Evolutionary conservation across 2,888 invertebrate species (phyloP), one percentile per base, ranked within the genome.

Genomic region (Petrophora chlorosata): DNA sequence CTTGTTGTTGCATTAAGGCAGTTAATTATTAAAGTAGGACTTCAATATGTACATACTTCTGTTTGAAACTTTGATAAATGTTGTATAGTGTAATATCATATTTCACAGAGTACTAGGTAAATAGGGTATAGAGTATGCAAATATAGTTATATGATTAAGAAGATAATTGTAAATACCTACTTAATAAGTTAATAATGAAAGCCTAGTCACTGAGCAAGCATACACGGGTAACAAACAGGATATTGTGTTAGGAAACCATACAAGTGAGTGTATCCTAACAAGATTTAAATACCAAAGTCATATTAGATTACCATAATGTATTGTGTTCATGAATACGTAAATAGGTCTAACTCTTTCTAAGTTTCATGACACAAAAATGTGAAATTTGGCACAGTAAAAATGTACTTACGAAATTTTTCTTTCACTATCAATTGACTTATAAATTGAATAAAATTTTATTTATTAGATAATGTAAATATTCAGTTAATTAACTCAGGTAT

Each of bases 251-350:
- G 56, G 85, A 74, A 86, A 55, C 85, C 87, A 74, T 80, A 85
- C 71, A 84, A 82, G 76, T 81, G 66, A 63, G 65, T 53, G 16
- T 70, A 65, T 67, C 67, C 62, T 89, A 89, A 89, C 81, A 84
- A 82, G 89, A 87, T 89, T 87, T 71, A 81, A 82, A 85, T 82
- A 80, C 80, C 79, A 78, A 81, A 80, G 79, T 80, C 76, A 87
- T 84, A 84, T 85, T 81, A 79, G 75, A 87, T 85, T 86, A 86
- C 76, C 68, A 74, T 79, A 74, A 66, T 70, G 52, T 63, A 74
- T 67, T 70, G 52, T 63, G 62, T 73, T 70, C 61, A 70, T 71
- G 49, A 35, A 48, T 52, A 47, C n/a, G 69, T 75, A 77, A 73
- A 71, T 63, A 71, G 5, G 5, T 19, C 7, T 67, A 78, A 83